phyloP scores from a whole-genome alignment of 2,113 vertebrate genomes.

The Echinops telfairi region DNA sequence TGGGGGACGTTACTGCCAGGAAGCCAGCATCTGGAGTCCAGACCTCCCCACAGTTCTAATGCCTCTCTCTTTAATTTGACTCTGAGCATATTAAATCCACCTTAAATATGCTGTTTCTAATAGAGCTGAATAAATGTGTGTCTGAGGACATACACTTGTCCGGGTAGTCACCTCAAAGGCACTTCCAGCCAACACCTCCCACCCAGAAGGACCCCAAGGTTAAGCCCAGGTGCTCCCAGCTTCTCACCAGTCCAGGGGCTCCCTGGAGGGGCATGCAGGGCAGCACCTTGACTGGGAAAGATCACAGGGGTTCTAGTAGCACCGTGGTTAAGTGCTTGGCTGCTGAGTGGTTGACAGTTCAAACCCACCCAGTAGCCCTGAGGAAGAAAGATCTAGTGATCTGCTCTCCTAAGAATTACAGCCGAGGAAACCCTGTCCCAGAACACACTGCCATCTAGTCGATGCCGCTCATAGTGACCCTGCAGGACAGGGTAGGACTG shows the following conservation, averaged over 20 bases:
- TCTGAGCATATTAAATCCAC: neutral
- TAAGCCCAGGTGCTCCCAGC: neutral
- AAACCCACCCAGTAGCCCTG: neutral
- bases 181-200: neutral
- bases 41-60: conserved; percentile 27
- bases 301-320: neutral
- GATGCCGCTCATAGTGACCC: too few relatives aligned
- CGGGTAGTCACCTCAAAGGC: neutral
- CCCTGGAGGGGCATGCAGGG: neutral
- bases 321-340: neutral
- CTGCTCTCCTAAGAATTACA: too few relatives aligned
- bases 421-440: too few relatives aligned
- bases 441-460: too few relatives aligned
- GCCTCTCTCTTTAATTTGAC: conserved; percentile 54
- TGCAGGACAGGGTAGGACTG: too few relatives aligned
- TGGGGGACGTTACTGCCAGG: conserved; percentile 25
- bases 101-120: conserved; percentile 11
- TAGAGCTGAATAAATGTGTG: conserved; percentile 22
- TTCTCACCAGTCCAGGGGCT: too few relatives aligned
- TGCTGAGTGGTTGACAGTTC: neutral
- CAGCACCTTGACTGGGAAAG: neutral
- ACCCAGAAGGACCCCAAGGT: neutral
- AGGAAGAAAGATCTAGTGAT: neutral
- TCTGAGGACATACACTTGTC: neutral
- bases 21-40: conserved; percentile 54